phyloP scores from a whole-genome alignment of 2,113 vertebrate species.

The Catharus minimus region DNA sequence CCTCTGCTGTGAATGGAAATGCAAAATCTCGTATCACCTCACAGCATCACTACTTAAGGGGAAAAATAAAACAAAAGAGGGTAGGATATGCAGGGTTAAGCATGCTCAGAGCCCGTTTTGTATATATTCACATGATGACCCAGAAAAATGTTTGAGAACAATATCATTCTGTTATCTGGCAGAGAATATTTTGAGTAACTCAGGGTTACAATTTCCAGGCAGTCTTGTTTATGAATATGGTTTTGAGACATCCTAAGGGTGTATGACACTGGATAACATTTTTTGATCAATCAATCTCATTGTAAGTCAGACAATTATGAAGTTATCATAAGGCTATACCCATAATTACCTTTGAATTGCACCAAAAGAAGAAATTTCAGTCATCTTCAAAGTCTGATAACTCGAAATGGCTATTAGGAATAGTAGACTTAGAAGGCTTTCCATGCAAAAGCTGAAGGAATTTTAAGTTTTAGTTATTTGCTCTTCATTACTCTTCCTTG shows the following conservation, averaged over 20 bases:
- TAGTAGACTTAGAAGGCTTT: not conserved
- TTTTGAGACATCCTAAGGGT: not conserved
- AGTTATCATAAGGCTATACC: rapidly evolving
- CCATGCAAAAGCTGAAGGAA: not conserved
- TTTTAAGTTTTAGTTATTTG: not conserved
- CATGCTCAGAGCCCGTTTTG: not conserved
- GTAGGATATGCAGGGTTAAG: rapidly evolving
- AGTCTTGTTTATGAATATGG: not conserved
- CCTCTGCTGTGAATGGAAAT: not conserved
- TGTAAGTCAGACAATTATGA: not conserved
- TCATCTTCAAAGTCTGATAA: not conserved
- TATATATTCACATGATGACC: rapidly evolving
- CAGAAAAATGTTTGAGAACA: not conserved
- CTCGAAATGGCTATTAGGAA: not conserved
- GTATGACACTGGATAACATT: not conserved
- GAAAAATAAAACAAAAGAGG: not conserved
- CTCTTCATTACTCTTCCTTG: not conserved
- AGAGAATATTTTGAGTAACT: not conserved
- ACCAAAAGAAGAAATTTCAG: not conserved
- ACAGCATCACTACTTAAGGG: not conserved
- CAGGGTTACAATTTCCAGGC: not conserved
- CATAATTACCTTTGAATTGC: not conserved
- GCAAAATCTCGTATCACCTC: not conserved
- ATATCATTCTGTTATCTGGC: not conserved
- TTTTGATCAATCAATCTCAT: not conserved